Evolutionary conservation across 2,797 vertebrate species (phyloP).

Genomic region (Myiotriccus ornatus): DNA sequence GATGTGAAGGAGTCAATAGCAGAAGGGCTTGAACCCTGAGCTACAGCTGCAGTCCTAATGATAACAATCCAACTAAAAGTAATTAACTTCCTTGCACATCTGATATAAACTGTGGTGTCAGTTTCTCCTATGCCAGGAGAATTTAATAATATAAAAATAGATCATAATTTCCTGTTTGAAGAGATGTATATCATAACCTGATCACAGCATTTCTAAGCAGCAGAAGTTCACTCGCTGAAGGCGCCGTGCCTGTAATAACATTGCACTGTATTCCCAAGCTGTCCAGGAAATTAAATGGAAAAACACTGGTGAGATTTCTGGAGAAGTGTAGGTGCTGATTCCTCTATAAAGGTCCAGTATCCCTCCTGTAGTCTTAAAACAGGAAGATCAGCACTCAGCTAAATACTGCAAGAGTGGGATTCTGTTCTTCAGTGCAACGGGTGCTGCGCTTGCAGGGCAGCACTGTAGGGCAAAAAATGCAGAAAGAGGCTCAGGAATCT

Average conservation of each 20-base stretch:
- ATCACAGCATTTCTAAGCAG: not conserved
- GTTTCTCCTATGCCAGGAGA: slow-evolving; percentile 9
- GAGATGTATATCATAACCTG: not conserved
- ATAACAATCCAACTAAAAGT: not conserved
- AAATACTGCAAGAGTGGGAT: not conserved
- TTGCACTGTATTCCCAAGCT: not conserved
- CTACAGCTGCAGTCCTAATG: not conserved
- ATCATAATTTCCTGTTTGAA: slow-evolving; percentile 56
- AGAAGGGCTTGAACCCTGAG: not conserved
- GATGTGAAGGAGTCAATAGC: not conserved
- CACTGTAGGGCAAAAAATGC: not conserved
- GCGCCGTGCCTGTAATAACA: not conserved
- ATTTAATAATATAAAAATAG: slow-evolving; percentile 57
- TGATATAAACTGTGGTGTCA: not conserved
- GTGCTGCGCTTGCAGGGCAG: not conserved
- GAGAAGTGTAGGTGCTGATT: not conserved
- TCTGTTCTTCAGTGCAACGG: not conserved
- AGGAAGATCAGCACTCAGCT: not conserved
- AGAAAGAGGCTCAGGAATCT: not conserved
- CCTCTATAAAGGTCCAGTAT: not conserved
- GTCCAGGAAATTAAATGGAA: slow-evolving; percentile 55
- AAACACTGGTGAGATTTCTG: not conserved
- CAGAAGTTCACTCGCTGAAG: not conserved
- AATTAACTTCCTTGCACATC: slow-evolving; percentile 31
- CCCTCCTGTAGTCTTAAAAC: not conserved